Conservation (phyloP, 2,113 vertebrate genomes). For the Sylvilagus bachmani region DNA sequence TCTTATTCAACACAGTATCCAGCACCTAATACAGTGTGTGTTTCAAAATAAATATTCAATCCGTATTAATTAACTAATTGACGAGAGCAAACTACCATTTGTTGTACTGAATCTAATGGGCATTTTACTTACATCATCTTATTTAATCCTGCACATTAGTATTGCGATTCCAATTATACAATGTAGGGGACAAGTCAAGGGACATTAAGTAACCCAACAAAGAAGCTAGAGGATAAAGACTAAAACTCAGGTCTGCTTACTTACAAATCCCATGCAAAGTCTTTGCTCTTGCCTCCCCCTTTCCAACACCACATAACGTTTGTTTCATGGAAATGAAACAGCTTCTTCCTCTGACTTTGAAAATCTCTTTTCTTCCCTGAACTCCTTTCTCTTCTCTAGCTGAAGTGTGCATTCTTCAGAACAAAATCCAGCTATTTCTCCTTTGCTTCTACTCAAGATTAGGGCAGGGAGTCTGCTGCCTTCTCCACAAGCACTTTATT, state of each 20-base stretch:
- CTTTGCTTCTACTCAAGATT: conserved; percentile 27
- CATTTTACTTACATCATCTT: conserved; percentile 14
- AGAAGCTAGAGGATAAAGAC: background rate
- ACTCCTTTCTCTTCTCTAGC: conserved; percentile 7
- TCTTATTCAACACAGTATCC: background rate
- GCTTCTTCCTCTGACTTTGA: background rate
- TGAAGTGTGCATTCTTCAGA: background rate
- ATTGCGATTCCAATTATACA: background rate
- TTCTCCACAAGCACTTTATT: conserved; percentile 13
- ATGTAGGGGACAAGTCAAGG: background rate
- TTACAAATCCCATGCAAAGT: background rate
- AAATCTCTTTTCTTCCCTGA: background rate
- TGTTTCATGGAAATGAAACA: conserved; percentile 2
- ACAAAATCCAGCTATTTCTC: background rate
- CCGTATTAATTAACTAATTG: background rate
- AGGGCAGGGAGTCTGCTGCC: background rate
- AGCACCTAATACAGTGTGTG: background rate
- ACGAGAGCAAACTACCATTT: background rate
- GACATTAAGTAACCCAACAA: background rate
- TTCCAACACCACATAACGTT: background rate
- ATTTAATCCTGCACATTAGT: background rate
- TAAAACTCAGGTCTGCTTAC: conserved; percentile 5
- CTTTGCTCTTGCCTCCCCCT: background rate
- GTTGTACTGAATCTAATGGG: background rate
- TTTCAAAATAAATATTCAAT: conserved; percentile 16